Evolutionary conservation across 1,140 invertebrate species (phyloP), one percentile per base, ranked within the genome.

Genomic region (Camponotus vicinus): DNA sequence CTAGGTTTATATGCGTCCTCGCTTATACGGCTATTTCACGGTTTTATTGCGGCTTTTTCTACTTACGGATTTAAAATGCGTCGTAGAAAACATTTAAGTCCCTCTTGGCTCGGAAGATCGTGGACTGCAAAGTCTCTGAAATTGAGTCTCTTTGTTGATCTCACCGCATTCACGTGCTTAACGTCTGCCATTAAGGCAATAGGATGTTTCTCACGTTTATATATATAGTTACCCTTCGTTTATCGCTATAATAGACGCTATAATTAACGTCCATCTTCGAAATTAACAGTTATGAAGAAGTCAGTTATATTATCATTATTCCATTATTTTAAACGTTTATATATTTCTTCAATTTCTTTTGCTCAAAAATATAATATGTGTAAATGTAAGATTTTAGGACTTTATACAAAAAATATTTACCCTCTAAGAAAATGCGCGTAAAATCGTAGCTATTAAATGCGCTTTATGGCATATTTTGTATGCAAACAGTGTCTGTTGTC

Each of bases 11-110:
- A 84, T 3, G 32, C 55, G 27, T 32, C 6, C 13, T 37, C 15
- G 59, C 5, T 27, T 55, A 27, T 18, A 15, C 21, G 52, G 49
- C 67, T 42, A 61, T 85, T 78, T n/a, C 18, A 21, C 15, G 34
- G 32, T 80, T 86, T 88, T 83, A 88, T 63, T 49, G 32, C 37
- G 9, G 1, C n/a, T 37, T 37, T 71, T 75, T 86, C 71, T 57
- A 49, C 13, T 61, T 37, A 9, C 69, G 55, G 27, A 83, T 83
- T 73, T 83, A 61, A 82, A 82, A 82, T 13, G 27, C 79, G 13
- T 21, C 52, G 55, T 37, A 75, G 69, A 75, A 69, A 75, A 13
- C 40, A 32, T 63, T 75, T 59, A 73, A 61, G 13, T 37, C 8
- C 32, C 4, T 34, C 8, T 75, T 83, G 67, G 79, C 55, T 61